Base-by-base conservation (phyloP, 2,888 invertebrate species). In the Tolmerus cingulatus region DNA sequence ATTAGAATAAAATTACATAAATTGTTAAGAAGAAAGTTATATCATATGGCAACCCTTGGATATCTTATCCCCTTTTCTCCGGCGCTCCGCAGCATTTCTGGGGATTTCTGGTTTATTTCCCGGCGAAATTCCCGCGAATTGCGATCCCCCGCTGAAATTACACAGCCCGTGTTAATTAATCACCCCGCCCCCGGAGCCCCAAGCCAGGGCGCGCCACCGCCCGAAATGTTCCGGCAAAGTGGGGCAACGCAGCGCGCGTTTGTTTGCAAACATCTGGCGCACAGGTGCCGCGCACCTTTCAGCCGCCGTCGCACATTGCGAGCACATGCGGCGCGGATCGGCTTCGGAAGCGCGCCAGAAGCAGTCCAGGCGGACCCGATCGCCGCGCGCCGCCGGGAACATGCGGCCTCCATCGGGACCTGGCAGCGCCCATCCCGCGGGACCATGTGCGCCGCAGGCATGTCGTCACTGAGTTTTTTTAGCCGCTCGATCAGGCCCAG, bases 311-410 rank as follows among this genome's bases (percentile, higher is more conserved):
- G 57, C 57, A 77, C 87, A 7, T 46, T 46, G 12, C 43, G 43
- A 46, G 27, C 66, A 66, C 19, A 66, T 66, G 66, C 66, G 23
- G 86, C 46, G 37, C 66, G 40, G 76, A n/a, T 3, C 51, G 8
- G n/a, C 7, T 51, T 51, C n/a, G 19, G 19, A 51, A 51, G 90
- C 90, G 90, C 91, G 91, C 89, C 27, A 74, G 30, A 74, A 34
- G 74, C 74, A 27, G 66, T 14, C 66, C 51, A 51, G 23, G 66
- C 66, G 40, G 40, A 40, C 19, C 19, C 19, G 55, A n/a, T 55
- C 85, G 34, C 40, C 16, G n/a, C n/a, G n/a, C n/a, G 19, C 74
- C 23, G 2, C 37, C 74, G 30, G 27, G 86, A 66, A 43, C 87
- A 79, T 87, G 57, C 79, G 87, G 81, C 51, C 74, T 78, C 40